Evolutionary conservation across 2,888 invertebrate species (phyloP), one percentile per base, ranked within the genome.

Genomic region (Ischnura elegans): DNA sequence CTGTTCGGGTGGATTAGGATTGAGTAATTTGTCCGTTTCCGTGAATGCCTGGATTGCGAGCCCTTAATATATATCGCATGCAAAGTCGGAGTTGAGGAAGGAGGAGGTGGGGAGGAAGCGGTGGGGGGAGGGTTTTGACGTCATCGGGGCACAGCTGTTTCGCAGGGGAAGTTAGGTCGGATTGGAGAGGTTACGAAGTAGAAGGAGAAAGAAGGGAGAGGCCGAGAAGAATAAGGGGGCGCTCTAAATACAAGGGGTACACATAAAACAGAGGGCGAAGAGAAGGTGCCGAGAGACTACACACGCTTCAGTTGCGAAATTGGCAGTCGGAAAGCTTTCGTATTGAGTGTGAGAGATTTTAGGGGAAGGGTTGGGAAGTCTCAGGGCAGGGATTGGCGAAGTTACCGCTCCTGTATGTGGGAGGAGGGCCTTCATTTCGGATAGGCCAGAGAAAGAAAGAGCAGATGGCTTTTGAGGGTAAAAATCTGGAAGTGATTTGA

Each of bases 101-200:
- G 3, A n/a, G 61, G 0, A 25, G 36, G 29, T 36, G 36, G 36
- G 36, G 25, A 10, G 13, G 10, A 10, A 51, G 51, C 16, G 36
- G 36, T 3, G 13, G 36, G 36, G 36, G 2, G 36, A 13, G 2
- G 4, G 10, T 13, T 36, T 8, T 76, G 76, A 76, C 76, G 76
- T 76, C 76, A 76, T 36, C 13, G 36, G 76, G 16, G 36, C 76
- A 76, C 76, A 76, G 76, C 76, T 76, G 76, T 76, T 76, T 76
- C 36, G 76, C 10, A 76, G 76, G 76, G 36, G 36, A 36, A n/a
- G 76, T 3, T 8, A 36, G 36, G 13, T 10, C 16, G 36, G 76
- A 16, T 13, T 29, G 36, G 61, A 25, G 25, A 66, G 66, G n/a
- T 4, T 8, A 4, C 2, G 29, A 5, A 76, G 36, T 8, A 5